phyloP scores from a whole-genome alignment of 2,113 vertebrate genomes.

The Glaucidium brasilianum region DNA sequence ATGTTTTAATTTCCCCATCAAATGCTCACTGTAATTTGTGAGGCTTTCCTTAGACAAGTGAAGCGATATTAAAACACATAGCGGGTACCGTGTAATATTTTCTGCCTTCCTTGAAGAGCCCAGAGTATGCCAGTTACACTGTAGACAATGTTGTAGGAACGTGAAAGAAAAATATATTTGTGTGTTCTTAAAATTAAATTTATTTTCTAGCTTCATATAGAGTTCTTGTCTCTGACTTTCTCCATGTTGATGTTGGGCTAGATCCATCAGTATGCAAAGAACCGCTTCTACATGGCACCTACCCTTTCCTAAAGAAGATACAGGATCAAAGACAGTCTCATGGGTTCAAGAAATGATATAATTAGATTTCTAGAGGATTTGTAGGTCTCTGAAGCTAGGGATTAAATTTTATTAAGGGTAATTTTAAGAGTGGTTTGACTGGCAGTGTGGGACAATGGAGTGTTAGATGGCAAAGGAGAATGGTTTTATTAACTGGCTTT shows the following conservation, averaged over 20 bases:
- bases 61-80: constrained; percentile 14
- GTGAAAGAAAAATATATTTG: constrained; percentile 18
- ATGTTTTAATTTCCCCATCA: constrained; percentile 55
- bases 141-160: constrained; percentile 16
- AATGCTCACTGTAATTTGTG: constrained; percentile 45
- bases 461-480: not conserved
- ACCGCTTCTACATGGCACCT: not conserved
- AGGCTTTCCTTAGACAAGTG: constrained; percentile 26
- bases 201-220: constrained; percentile 14
- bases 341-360: not conserved
- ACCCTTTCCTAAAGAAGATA: constrained; percentile 10
- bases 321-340: not conserved
- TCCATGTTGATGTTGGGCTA: constrained; percentile 39
- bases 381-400: constrained; percentile 18
- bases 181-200: constrained; percentile 37
- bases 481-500: not conserved
- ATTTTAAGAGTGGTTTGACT: constrained; percentile 1
- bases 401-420: constrained; percentile 7
- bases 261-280: constrained; percentile 35
- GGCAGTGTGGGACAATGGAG: not conserved
- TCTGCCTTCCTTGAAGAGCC: constrained; percentile 1
- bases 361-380: not conserved
- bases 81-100: not conserved
- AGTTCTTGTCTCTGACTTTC: not conserved
- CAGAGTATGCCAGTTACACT: not conserved